A percentile compares a stretch with the other conserved stretches of the same genome.
phyloP scores from a whole-genome alignment of 2,113 vertebrate genomes.

The Solea senegalensis region DNA sequence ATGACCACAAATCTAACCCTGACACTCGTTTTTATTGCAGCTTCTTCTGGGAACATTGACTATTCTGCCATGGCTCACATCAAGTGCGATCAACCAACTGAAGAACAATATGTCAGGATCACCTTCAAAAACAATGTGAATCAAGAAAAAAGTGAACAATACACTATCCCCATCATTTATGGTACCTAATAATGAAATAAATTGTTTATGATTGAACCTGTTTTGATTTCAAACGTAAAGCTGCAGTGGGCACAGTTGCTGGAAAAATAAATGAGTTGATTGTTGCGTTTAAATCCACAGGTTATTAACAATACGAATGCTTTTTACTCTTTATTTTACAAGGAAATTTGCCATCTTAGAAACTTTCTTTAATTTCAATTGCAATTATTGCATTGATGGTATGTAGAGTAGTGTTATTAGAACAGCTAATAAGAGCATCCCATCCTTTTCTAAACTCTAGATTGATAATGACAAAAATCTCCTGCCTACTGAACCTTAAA shows the following conservation, averaged over 20 bases:
- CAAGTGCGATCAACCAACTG: fast-evolving
- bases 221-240: neutral
- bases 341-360: too few species aligned
- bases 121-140: constrained; percentile 33
- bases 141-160: fast-evolving
- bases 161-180: constrained; percentile 60
- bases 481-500: neutral
- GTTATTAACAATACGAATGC: too few species aligned
- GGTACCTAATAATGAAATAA: constrained; percentile 42
- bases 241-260: too few species aligned
- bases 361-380: too few species aligned
- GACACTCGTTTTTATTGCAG: constrained; percentile 37
- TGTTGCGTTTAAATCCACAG: too few species aligned
- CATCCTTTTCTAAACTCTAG: too few species aligned
- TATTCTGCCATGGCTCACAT: neutral
- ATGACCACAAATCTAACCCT: neutral
- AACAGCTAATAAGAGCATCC: too few species aligned
- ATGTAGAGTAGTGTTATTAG: too few species aligned
- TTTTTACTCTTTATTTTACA: too few species aligned
- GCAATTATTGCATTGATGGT: too few species aligned
- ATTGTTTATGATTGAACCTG: neutral
- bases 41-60: fast-evolving
- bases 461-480: too few species aligned
- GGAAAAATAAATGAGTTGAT: neutral
- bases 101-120: neutral